phyloP scores from a whole-genome alignment of 2,888 invertebrate species.

The Serripes groenlandicus region DNA sequence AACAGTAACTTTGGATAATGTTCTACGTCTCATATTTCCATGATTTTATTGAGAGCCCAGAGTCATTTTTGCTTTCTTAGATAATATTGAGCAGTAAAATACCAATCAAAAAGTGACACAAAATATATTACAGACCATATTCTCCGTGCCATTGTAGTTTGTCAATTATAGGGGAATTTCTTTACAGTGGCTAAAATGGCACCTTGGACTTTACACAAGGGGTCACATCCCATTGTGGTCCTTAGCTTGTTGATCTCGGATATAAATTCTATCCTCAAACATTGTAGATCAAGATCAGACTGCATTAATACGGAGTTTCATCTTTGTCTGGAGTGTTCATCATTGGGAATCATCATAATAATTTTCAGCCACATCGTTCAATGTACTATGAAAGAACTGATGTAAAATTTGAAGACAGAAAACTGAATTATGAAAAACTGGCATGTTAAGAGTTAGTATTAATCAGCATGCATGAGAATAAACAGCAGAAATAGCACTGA shows the following conservation, averaged over 20 bases:
- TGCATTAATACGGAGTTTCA: too few relatives aligned
- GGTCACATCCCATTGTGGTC: constrained; percentile 65
- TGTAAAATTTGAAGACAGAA: too few relatives aligned
- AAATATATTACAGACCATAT: constrained; percentile 25
- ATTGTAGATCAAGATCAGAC: too few relatives aligned
- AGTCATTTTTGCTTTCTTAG: constrained; percentile 33
- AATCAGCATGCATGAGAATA: constrained; percentile 68
- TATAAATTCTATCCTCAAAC: too few relatives aligned
- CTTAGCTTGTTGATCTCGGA: too few relatives aligned
- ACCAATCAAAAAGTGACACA: constrained; percentile 59
- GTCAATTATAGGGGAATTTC: constrained; percentile 65
- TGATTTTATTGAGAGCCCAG: constrained; percentile 21
- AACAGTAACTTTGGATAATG: constrained; percentile 35
- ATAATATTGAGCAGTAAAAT: constrained; percentile 55
- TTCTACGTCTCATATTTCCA: constrained; percentile 17
- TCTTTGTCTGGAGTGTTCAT: too few relatives aligned
- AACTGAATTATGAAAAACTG: too few relatives aligned
- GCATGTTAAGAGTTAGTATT: too few relatives aligned
- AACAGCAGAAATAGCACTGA: constrained; percentile 53
- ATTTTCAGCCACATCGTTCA: too few relatives aligned
- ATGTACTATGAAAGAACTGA: too few relatives aligned
- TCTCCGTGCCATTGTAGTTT: constrained; percentile 62
- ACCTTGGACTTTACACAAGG: constrained; percentile 59
- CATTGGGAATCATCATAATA: too few relatives aligned
- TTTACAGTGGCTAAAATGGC: constrained; percentile 56